Base-by-base conservation (phyloP, 2,113 vertebrate species). In the Circaetus cinerascens region DNA sequence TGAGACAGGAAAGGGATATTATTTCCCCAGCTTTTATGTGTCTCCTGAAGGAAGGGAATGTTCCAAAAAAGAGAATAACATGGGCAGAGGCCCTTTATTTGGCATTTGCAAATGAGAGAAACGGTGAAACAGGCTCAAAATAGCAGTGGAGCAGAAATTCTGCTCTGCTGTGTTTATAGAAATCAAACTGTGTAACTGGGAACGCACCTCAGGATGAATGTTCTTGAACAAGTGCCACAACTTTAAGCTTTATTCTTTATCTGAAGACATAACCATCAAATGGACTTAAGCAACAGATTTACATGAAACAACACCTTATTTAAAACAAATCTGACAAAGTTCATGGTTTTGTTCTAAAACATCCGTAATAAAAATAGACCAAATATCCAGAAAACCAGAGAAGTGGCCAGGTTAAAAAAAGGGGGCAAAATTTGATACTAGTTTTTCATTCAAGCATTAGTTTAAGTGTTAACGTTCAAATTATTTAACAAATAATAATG, bases 21-120 rank as follows among this genome's bases (percentile, higher is more conserved):
- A 60, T 67, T 89, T 69, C 29, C 71, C 62, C 57, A 72, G 59
- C 38, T 80, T 86, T 85, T 94, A 59, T 38, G 8, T 69, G 46
- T 91, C 74, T 95, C 38, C 57, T 91, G 80, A 93, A 95, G 75
- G 63, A 89, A 94, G 64, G 34, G 89, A 93, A 91, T 63, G 81
- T 88, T 95, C 84, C 69, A 55, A 77, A 87, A 85, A 66, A 62
- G 80, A 71, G 64, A 88, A 74, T 48, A 91, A 77, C 57, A 88
- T 73, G 84, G 66, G 73, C 69, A 89, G 81, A 81, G n/a, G 45
- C 69, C 55, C 48, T 80, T 89, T 63, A 80, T 86, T 94, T 96
- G 94, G 81, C 59, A 77, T 94, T 84, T 90, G 55, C 48, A 94
- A 73, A 82, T 50, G 57, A 85, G 46, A 66, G 69, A 86, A 95